Percentiles rank a stretch among this genome's conserved stretches.
Conservation (phyloP, 2,888 invertebrate species). For the Dasypolia templi region DNA sequence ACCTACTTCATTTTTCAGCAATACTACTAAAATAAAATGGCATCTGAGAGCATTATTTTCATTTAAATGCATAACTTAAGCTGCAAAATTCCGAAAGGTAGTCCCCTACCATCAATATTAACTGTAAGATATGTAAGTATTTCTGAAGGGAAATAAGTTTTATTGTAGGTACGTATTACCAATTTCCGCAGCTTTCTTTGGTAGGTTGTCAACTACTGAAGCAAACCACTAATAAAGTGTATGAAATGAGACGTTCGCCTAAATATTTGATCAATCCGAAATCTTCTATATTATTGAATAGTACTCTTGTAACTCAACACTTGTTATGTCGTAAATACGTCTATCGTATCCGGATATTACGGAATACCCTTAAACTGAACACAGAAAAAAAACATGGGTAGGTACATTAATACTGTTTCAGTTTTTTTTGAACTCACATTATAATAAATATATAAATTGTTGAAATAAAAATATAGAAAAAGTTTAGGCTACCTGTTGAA, state of each 20-base stretch:
- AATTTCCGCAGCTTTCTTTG: background rate
- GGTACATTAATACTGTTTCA: too few species aligned
- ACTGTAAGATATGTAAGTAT: background rate
- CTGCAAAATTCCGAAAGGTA: too few species aligned
- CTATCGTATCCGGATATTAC: constrained; percentile 42
- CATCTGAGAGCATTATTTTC: background rate
- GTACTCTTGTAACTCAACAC: background rate
- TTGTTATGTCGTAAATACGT: constrained; percentile 29
- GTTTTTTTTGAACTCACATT: constrained; percentile 26
- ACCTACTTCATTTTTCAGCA: background rate
- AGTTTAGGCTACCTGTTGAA: constrained; percentile 8
- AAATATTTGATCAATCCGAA: background rate
- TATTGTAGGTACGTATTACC: background rate
- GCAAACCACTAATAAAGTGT: background rate
- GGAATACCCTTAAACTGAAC: constrained; percentile 30
- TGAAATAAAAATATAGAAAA: constrained; percentile 47
- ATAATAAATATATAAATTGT: constrained; percentile 38
- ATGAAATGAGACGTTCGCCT: background rate
- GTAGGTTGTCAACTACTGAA: background rate
- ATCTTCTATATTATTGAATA: background rate
- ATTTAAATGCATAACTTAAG: too few species aligned
- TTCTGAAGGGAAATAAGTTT: background rate
- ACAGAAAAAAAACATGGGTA: too few species aligned
- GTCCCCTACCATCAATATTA: background rate
- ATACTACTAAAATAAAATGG: background rate